These are phyloP conservation scores for Rhinogobio ventralis DNA, from an alignment of 2,797 vertebrate genomes.

Conservation along the genomic window DNA sequence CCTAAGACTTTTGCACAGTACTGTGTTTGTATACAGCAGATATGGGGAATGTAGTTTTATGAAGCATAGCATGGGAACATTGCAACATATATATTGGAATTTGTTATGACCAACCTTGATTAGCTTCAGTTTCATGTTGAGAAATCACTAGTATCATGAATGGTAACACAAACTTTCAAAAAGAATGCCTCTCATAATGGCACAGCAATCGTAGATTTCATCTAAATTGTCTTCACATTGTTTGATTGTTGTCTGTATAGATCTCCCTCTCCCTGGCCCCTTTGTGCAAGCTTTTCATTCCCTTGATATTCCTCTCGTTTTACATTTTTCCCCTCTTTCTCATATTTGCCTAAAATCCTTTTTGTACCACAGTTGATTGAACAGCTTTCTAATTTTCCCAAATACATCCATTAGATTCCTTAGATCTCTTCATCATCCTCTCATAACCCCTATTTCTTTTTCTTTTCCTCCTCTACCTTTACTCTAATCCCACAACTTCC, in stretches of 20 bases:
- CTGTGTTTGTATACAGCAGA: background rate
- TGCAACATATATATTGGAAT: background rate
- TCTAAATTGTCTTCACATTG: constrained; percentile 12
- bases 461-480: constrained; percentile 10
- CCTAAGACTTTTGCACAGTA: too few relatives aligned
- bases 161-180: background rate
- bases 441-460: constrained; percentile 13
- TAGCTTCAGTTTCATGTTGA: background rate
- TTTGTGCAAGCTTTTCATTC: constrained; percentile 55
- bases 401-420: constrained; percentile 23
- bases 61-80: background rate
- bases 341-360: constrained; percentile 11
- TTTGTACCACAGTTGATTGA: constrained; percentile 39
- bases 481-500: background rate
- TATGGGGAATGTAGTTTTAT: background rate
- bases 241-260: constrained; percentile 26
- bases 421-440: constrained; percentile 36
- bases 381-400: constrained; percentile 49
- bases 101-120: background rate
- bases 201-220: background rate
- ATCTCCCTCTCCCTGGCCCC: constrained; percentile 51
- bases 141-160: background rate
- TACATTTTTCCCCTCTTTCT: constrained; percentile 39
- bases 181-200: background rate
- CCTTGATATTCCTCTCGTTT: constrained; percentile 39